Evolutionary conservation across 2,888 invertebrate genomes (phyloP).

Genomic region (Tromatobia lineatoria): DNA sequence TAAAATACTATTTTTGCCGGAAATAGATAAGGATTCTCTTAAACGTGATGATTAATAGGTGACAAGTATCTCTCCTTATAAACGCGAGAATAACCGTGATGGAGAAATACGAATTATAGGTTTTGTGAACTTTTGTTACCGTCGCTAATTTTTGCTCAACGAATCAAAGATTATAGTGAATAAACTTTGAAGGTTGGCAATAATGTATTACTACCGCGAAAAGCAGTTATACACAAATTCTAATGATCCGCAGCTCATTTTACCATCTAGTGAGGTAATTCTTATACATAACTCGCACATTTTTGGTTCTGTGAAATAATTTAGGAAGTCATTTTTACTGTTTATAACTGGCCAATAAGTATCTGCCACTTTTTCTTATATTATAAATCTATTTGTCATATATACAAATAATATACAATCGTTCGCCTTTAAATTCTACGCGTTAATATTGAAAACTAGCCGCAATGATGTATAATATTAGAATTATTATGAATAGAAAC

Average conservation of each 20-base stretch:
- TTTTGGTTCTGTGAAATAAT: slow-evolving; percentile 82
- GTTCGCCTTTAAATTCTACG: slow-evolving; percentile 69
- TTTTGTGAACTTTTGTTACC: slow-evolving; percentile 50
- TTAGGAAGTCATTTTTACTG: slow-evolving; percentile 75
- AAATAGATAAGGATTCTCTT: too few species aligned
- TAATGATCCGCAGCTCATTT: slow-evolving; percentile 34
- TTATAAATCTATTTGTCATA: slow-evolving; percentile 89
- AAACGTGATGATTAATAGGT: too few species aligned
- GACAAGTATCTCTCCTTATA: too few species aligned
- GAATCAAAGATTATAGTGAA: slow-evolving; percentile 77
- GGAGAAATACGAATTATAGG: too few species aligned
- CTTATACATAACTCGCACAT: slow-evolving; percentile 72
- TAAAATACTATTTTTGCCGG: too few species aligned
- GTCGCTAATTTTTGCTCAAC: slow-evolving; percentile 71
- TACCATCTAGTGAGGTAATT: slow-evolving; percentile 61
- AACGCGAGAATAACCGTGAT: too few species aligned
- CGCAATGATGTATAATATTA: slow-evolving; percentile 75
- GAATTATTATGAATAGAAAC: slow-evolving; percentile 82
- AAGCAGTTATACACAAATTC: slow-evolving; percentile 71
- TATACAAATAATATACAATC: slow-evolving; percentile 89
- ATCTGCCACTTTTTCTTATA: slow-evolving; percentile 88
- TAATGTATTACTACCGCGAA: slow-evolving; percentile 70
- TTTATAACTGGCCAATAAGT: slow-evolving; percentile 90
- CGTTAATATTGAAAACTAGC: slow-evolving; percentile 80
- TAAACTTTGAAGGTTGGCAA: slow-evolving; percentile 77